These are phyloP conservation scores for Narcine bancroftii DNA, from an alignment of 2,113 vertebrate genomes.

Conservation along the genomic window DNA sequence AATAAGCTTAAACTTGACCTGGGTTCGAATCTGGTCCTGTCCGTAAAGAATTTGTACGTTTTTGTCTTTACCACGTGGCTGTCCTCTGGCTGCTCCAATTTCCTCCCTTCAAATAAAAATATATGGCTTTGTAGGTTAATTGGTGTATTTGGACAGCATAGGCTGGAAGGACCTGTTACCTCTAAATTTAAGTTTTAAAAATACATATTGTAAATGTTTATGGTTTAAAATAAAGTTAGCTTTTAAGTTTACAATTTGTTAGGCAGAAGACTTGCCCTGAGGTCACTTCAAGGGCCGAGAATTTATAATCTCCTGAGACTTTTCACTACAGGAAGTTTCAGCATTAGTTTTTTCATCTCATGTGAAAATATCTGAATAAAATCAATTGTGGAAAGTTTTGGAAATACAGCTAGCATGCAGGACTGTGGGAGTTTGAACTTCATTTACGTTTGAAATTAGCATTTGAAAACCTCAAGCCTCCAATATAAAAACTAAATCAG, in stretches of 20 bases:
- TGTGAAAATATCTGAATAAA: not conserved
- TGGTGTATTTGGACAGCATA: too few relatives aligned
- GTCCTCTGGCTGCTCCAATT: too few relatives aligned
- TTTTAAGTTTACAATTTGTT: not conserved
- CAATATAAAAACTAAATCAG: not conserved
- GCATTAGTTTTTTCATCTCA: not conserved
- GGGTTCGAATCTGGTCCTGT: too few relatives aligned
- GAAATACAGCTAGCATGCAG: not conserved
- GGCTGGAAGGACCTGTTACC: too few relatives aligned
- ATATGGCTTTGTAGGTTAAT: too few relatives aligned
- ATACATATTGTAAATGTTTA: not conserved
- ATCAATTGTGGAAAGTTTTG: not conserved
- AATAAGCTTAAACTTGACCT: too few relatives aligned
- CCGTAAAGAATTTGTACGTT: too few relatives aligned
- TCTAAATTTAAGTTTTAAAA: too few relatives aligned
- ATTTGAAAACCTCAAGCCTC: not conserved
- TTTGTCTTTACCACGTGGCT: too few relatives aligned
- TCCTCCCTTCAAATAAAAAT: too few relatives aligned
- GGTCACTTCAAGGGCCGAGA: not conserved
- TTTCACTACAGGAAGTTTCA: not conserved
- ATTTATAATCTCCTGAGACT: not conserved
- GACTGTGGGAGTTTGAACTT: too few relatives aligned
- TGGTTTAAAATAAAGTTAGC: not conserved
- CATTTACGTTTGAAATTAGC: not conserved
- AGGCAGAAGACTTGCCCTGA: not conserved